These are phyloP conservation scores for Aurelia sp. DNA, from an alignment of 30 jellyfish, hydroid and myxozoan species.

Conservation along the genomic window DNA sequence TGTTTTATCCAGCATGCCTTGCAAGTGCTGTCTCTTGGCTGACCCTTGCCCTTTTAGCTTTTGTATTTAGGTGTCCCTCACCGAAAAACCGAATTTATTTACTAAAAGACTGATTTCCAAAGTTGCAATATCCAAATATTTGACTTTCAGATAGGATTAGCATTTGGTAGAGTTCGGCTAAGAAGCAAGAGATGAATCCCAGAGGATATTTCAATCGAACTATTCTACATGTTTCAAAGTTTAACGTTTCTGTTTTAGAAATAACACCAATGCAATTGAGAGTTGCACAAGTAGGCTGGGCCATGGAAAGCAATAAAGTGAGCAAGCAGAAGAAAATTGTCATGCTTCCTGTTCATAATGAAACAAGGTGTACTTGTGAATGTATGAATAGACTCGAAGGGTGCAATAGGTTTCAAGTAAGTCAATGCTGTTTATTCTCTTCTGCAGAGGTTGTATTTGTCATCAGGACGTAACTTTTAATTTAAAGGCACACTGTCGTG, in stretches of 20 bases:
- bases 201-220: no score
- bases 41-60: no score
- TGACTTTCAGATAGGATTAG: no score
- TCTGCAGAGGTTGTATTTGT: not conserved
- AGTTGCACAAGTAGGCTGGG: constrained; percentile 79
- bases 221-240: not conserved
- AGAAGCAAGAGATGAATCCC: no score
- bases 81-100: no score
- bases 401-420: constrained; percentile 76
- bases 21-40: no score
- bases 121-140: no score
- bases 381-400: constrained; percentile 62
- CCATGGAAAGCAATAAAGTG: constrained; percentile 16
- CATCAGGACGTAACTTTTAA: not conserved
- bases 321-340: constrained; percentile 35
- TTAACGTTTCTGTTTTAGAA: constrained; percentile 12
- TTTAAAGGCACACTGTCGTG: no score
- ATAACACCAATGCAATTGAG: constrained; percentile 66
- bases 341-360: constrained; percentile 65
- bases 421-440: not conserved
- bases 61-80: no score
- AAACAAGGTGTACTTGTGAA: constrained; percentile 76
- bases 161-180: no score
- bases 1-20: no score
- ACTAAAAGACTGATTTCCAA: no score